Evolutionary conservation across 2,888 invertebrate genomes (phyloP), one percentile per base, ranked within the genome.

Genomic region (Anthoptus insignis): DNA sequence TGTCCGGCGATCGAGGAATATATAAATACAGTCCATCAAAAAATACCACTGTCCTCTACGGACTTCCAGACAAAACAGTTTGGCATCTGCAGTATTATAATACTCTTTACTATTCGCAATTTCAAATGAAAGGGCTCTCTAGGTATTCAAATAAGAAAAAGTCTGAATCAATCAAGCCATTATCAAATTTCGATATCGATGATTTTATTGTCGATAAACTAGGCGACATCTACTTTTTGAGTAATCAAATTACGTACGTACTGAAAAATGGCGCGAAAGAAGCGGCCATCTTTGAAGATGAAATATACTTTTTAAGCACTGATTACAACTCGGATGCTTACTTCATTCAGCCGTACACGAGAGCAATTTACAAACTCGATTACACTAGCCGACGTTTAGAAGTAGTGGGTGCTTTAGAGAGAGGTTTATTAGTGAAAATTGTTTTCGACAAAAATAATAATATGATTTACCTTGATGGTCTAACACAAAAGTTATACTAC

Each of bases 381-480:
- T 80, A 82, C 32, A 76, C 64, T n/a, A 79, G 70, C 7, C 79
- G 74, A 1, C 74, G 54, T 39, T 66, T 87, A 11, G 67, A 67
- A 0, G 84, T 83, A 72, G 60, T 86, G 0, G 89, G 89, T 0
- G 86, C 85, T 1, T 86, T 89, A 63, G 81, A 73, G 0, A 76
- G 66, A 14, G 86, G 86, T 0, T 71, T 78, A 0, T 82, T 87
- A 0, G 68, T 83, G 0, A 78, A 82, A 72, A 73, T 78, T 22
- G 83, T 84, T 0, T 89, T 88, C 59, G 89, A 89, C 59, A 81
- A 78, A 22, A 80, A 80, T 34, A 88, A 89, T 37, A 86, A 88
- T 58, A 71, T 89, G 0, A 80, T 89, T 34, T 89, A 86, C 58
- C 80, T 82, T 29, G 88, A 89, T 67, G 76, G 73, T 6, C 73